Conservation (phyloP, 2,888 invertebrate species). For the Zaprionus lineosus region DNA sequence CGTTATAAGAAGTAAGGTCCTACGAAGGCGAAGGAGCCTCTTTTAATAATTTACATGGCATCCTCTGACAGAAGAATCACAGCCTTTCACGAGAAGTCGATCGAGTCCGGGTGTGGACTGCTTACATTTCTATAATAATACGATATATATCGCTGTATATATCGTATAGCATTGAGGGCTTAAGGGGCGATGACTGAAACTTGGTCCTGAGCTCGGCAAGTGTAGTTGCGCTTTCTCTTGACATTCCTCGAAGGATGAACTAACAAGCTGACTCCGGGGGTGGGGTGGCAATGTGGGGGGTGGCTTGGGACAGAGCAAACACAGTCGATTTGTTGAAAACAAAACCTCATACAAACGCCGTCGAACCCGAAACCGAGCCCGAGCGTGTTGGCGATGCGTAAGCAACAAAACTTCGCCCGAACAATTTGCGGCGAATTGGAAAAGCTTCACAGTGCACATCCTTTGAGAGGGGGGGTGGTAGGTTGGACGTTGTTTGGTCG, state of each 20-base stretch:
- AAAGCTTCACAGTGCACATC: constrained; percentile 29
- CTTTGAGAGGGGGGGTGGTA: no score
- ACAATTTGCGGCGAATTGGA: constrained; percentile 66
- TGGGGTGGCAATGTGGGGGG: neutral
- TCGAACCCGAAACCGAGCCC: constrained; percentile 6
- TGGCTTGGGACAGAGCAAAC: constrained; percentile 38
- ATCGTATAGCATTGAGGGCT: no score
- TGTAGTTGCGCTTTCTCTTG: constrained; percentile 39
- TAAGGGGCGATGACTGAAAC: no score
- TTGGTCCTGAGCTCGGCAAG: no score
- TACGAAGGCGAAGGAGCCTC: no score
- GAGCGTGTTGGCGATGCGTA: constrained; percentile 34
- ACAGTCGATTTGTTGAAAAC: constrained; percentile 61
- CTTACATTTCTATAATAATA: no score
- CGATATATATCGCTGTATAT: no score
- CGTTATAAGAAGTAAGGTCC: no score
- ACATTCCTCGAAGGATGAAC: constrained; percentile 37
- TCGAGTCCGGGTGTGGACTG: no score
- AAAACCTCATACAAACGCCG: constrained; percentile 33
- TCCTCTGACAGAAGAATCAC: no score
- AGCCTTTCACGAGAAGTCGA: no score
- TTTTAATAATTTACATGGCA: no score
- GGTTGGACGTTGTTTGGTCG: neutral
- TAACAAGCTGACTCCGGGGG: constrained; percentile 31
- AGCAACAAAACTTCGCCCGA: constrained; percentile 28